Percentiles rank a stretch among this genome's conserved stretches.
Conservation (phyloP, 2,888 invertebrate genomes). For the Melieria picta region DNA sequence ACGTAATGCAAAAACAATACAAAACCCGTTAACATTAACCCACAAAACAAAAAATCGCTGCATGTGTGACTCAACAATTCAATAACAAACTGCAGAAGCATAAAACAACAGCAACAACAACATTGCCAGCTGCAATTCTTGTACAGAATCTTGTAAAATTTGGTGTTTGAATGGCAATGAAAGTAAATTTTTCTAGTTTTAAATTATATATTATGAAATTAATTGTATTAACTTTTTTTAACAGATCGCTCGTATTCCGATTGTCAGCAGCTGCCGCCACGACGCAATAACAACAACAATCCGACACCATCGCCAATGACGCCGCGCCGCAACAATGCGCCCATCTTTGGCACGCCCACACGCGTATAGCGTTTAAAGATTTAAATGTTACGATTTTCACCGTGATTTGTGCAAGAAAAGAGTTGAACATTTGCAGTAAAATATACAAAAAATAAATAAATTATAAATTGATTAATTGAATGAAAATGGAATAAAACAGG, state of each 20-base stretch:
- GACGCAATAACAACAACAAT: conserved; percentile 47
- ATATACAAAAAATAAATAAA: neutral
- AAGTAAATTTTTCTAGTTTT: too few species aligned
- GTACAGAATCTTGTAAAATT: too few species aligned
- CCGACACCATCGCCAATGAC: conserved; percentile 54
- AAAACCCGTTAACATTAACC: neutral
- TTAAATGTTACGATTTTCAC: conserved; percentile 43
- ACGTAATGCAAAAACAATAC: conserved; percentile 32
- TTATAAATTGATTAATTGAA: neutral
- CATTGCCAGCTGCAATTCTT: too few species aligned
- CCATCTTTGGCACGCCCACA: conserved; percentile 63
- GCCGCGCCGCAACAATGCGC: conserved; percentile 55
- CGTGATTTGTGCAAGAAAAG: neutral
- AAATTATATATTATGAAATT: neutral
- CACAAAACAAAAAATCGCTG: too few species aligned
- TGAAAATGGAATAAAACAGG: conserved; percentile 1
- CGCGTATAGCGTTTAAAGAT: conserved; percentile 64
- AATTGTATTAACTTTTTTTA: neutral
- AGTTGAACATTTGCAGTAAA: neutral
- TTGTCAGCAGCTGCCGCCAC: conserved; percentile 67
- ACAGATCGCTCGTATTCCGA: conserved; percentile 72
- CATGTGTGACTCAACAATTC: too few species aligned
- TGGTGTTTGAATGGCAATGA: too few species aligned
- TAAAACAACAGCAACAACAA: neutral
- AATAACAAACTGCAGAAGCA: too few species aligned